phyloP scores from a whole-genome alignment of 2,888 invertebrate species.

The Agrotis ipsilon region DNA sequence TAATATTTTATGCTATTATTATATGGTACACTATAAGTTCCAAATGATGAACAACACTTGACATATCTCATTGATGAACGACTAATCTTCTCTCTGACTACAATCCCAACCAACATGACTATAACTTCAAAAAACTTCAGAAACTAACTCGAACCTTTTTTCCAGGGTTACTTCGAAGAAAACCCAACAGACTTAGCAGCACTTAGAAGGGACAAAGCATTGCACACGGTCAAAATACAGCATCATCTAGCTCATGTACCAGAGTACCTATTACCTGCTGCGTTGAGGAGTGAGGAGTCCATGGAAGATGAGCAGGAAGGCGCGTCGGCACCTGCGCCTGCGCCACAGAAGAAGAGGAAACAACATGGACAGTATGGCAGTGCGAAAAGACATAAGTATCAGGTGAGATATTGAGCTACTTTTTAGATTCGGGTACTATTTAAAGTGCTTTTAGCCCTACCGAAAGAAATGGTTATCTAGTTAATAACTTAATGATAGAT shows the following conservation, averaged over 20 bases:
- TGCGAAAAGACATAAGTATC: constrained; percentile 85
- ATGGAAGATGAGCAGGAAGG: constrained; percentile 80
- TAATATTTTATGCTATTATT: too few relatives aligned
- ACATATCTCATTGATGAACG: constrained; percentile 87
- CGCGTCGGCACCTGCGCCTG: constrained; percentile 61
- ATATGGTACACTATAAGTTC: neutral
- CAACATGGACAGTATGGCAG: constrained; percentile 78
- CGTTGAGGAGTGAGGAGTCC: constrained; percentile 92
- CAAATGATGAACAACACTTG: constrained; percentile 75
- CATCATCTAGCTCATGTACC: constrained; percentile 97
- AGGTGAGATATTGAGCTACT: constrained; percentile 72
- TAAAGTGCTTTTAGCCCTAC: too few relatives aligned
- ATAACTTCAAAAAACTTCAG: neutral
- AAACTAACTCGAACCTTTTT: constrained; percentile 5
- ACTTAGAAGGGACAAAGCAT: constrained; percentile 95
- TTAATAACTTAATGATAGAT: neutral
- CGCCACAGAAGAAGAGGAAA: constrained; percentile 79
- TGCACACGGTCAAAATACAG: constrained; percentile 96
- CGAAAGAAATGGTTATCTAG: too few relatives aligned
- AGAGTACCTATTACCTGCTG: constrained; percentile 96
- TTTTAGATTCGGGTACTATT: too few relatives aligned
- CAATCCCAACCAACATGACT: neutral
- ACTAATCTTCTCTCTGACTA: constrained; percentile 90
- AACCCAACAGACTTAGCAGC: constrained; percentile 97
- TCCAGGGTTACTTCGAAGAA: constrained; percentile 96